A percentile compares a stretch with the other conserved stretches of the same genome.
Evolutionary conservation across 2,888 invertebrate species (phyloP).

Genomic region (Lasioglossum malachurum): DNA sequence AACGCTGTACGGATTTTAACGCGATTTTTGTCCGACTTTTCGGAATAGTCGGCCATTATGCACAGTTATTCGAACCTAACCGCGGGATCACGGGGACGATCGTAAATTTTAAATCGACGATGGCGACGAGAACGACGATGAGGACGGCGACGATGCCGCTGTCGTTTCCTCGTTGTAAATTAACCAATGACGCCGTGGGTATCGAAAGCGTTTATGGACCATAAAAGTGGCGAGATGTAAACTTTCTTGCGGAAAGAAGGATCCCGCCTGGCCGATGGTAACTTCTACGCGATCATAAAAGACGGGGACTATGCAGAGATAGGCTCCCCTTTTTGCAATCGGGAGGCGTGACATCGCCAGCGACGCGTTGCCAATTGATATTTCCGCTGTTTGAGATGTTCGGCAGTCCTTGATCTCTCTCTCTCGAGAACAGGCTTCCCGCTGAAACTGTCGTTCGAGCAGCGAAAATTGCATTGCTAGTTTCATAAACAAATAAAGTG

Average conservation of each 20-base stretch:
- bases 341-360: background rate
- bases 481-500: background rate
- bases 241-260: conserved; percentile 44
- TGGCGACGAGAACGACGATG: conserved; percentile 10
- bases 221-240: conserved; percentile 55
- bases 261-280: background rate
- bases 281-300: conserved; percentile 44
- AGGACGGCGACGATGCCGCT: background rate
- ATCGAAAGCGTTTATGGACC: conserved; percentile 57
- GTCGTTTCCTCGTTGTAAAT: conserved; percentile 56
- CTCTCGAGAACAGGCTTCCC: background rate
- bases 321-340: background rate
- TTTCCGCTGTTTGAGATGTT: background rate
- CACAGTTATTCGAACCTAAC: background rate
- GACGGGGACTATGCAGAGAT: conserved; percentile 23
- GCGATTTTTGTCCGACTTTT: background rate
- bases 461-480: background rate
- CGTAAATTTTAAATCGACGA: conserved; percentile 56
- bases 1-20: no score
- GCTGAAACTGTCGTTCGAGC: background rate
- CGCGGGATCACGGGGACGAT: conserved; percentile 12
- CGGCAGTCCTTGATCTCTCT: background rate
- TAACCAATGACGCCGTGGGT: conserved; percentile 49
- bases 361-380: background rate
- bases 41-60: conserved; percentile 22